phyloP scores from a whole-genome alignment of 53 echinoderm and acorn worm species.

The Holothuria leucospilota region DNA sequence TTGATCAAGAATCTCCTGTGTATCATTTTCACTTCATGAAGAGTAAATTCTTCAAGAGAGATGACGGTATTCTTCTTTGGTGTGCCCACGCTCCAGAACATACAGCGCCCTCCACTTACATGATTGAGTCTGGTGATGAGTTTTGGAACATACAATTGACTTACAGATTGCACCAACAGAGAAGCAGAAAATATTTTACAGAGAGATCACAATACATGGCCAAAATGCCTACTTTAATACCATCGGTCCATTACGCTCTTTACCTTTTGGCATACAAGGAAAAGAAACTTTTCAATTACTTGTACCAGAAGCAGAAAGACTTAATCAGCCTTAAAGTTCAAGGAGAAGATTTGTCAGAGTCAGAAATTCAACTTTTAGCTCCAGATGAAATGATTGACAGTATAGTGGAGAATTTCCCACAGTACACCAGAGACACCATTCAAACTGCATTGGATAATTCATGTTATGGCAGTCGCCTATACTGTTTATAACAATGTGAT shows the following conservation, averaged over 20 bases:
- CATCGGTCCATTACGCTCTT: not conserved
- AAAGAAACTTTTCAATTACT: not conserved
- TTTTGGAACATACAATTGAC: slow-evolving; percentile 18
- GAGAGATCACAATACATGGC: not conserved
- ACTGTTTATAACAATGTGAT: not conserved
- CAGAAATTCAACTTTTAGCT: too few species aligned
- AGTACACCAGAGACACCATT: not conserved
- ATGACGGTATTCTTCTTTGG: slow-evolving; percentile 24
- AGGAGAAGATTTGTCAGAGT: too few species aligned
- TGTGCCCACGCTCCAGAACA: not conserved
- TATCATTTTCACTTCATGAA: slow-evolving; percentile 53
- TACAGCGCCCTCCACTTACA: not conserved
- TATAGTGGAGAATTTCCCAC: too few species aligned
- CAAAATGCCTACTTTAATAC: not conserved
- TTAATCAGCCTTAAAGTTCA: too few species aligned
- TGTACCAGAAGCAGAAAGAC: not conserved
- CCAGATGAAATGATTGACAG: too few species aligned
- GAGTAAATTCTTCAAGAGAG: slow-evolving; percentile 39
- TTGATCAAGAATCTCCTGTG: slow-evolving; percentile 48
- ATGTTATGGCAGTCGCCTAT: not conserved
- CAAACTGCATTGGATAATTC: not conserved
- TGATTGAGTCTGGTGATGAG: not conserved
- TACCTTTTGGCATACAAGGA: not conserved
- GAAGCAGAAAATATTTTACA: not conserved
- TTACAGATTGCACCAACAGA: not conserved